A percentile compares a stretch with the other conserved stretches of the same genome.
Evolutionary conservation across 2,888 invertebrate genomes (phyloP).

Genomic region (Asteroscopus sphinx): DNA sequence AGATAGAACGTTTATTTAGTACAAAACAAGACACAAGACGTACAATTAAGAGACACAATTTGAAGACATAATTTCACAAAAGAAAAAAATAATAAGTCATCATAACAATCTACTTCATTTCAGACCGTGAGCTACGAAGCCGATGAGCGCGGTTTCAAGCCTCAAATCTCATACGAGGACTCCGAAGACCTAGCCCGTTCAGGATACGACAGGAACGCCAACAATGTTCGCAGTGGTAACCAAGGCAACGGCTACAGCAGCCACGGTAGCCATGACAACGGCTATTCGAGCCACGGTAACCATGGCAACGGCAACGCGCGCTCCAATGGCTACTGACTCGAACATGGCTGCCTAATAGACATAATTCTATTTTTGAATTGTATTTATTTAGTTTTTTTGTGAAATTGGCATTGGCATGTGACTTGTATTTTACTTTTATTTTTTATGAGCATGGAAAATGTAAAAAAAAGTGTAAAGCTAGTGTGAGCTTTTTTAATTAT

Average conservation of each 20-base stretch:
- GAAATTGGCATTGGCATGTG: neutral
- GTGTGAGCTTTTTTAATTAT: neutral
- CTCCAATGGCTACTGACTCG: conserved; percentile 68
- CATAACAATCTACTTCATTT: conserved; percentile 5
- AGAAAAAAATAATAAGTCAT: neutral
- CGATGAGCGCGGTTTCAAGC: conserved; percentile 91
- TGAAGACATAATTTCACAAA: too few relatives aligned
- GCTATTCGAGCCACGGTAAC: conserved; percentile 51
- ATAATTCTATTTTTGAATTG: conserved; percentile 36
- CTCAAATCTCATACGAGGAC: conserved; percentile 91
- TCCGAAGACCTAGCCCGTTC: conserved; percentile 73
- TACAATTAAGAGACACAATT: too few relatives aligned
- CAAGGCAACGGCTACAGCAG: conserved; percentile 49
- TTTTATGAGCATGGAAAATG: conserved; percentile 14
- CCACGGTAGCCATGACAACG: conserved; percentile 55
- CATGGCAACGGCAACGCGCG: conserved; percentile 50
- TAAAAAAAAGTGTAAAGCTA: conserved; percentile 9
- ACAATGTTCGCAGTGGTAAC: conserved; percentile 62
- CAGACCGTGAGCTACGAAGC: conserved; percentile 92
- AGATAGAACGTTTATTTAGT: too few relatives aligned
- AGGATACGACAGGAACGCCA: conserved; percentile 78
- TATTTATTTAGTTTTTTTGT: conserved; percentile 28
- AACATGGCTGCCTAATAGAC: conserved; percentile 29
- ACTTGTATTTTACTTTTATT: neutral
- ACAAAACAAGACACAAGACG: too few relatives aligned